Conservation (phyloP, 2,888 invertebrate genomes). For the Argyra leucocephala region DNA sequence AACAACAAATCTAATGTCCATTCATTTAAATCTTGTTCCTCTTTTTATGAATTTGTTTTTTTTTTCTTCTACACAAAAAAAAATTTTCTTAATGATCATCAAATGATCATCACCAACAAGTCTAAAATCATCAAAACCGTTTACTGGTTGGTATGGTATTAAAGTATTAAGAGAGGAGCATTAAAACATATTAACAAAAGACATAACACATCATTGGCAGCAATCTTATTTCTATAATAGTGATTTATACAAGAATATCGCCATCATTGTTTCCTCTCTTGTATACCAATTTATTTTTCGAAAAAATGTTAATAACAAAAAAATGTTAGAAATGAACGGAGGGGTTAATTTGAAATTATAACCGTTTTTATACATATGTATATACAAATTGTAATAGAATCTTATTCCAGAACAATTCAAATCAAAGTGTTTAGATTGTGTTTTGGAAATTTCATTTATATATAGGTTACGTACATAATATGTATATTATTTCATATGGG, state of each 20-base stretch:
- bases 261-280: not conserved
- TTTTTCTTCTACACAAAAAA: not conserved
- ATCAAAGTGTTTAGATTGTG: no score
- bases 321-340: not conserved
- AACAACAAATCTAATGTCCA: not conserved
- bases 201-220: not conserved
- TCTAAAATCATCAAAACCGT: not conserved
- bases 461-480: no score
- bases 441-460: no score
- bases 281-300: not conserved
- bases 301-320: not conserved
- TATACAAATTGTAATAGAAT: no score
- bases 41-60: not conserved
- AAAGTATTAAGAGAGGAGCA: not conserved
- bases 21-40: no score
- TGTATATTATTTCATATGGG: no score
- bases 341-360: no score
- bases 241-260: not conserved
- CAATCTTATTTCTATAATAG: not conserved
- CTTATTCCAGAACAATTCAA: no score
- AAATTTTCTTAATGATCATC: slow-evolving; percentile 1
- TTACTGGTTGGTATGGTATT: no score
- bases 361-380: not conserved
- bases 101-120: not conserved
- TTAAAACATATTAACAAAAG: not conserved